Evolutionary conservation across 2,113 vertebrate species (phyloP), one percentile per base, ranked within the genome.

Genomic region (Sinocyclocheilus anshuiensis): DNA sequence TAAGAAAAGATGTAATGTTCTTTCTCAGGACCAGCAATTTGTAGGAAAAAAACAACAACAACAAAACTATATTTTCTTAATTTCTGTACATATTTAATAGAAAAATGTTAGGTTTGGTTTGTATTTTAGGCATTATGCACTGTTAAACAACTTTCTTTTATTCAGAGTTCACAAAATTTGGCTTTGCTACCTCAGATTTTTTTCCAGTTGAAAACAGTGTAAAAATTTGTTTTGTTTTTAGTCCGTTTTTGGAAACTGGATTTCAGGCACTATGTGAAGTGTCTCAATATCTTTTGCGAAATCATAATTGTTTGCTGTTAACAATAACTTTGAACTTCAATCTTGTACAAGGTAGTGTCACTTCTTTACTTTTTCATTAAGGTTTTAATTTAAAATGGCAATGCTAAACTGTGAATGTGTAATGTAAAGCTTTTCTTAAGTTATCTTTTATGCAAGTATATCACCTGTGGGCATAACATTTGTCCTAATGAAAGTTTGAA

Each of bases 141-240:
- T 93, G 74, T 86, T 84, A 77, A 26, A 75, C 29, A 3, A 50
- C 5, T 88, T 71, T 16, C 53, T 36, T 83, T 91, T 20, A 88
- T 89, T 84, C 89, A 91, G 90, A 93, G 90, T 90, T 77, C 90
- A 71, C 90, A 88, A 87, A 92, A 96, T 95, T 94, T 94, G 95
- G 94, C 94, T 95, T 95, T 93, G 92, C 96, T 96, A 96, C 96
- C 96, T 97, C 96, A 95, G 90, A 81, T 91, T 83, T 45, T n/a
- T 90, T n/a, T 86, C 59, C 59, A 20, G 75, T 29, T 53, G 13
- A 55, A 77, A 50, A 29, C 22, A 18, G 6, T 6, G 33, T 67
- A 22, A 50, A 48, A 53, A 82, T 29, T 0, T 2, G 10, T 69
- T 83, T 53, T 77, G 10, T 24, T 15, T 22, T 72, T 61, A 22